phyloP scores from a whole-genome alignment of 2,113 vertebrate species.

The Phycodurus eques region DNA sequence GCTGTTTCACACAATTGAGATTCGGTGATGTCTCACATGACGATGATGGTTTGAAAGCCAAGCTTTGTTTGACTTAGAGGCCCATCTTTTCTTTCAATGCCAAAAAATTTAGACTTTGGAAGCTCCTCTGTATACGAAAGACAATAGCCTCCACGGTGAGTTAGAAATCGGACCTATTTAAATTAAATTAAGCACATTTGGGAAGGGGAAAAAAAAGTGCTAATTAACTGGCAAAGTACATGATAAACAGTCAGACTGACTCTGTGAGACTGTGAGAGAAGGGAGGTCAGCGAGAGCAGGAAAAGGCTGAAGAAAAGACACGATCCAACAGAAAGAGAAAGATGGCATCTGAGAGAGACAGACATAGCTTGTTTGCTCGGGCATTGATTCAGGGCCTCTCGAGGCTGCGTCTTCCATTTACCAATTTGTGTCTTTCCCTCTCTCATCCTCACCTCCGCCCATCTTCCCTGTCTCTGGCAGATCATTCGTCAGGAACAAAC shows the following conservation, averaged over 20 bases:
- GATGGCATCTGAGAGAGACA: constrained; percentile 47
- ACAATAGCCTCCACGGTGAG: constrained; percentile 19
- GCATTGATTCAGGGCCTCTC: constrained; percentile 69
- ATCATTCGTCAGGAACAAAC: constrained; percentile 71
- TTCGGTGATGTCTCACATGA: not conserved
- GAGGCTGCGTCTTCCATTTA: constrained; percentile 70
- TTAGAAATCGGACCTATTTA: not conserved
- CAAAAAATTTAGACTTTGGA: not conserved
- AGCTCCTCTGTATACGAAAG: not conserved
- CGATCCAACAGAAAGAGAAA: constrained; percentile 31
- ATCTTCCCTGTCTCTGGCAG: constrained; percentile 56
- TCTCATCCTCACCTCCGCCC: constrained; percentile 63
- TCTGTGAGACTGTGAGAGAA: constrained; percentile 8
- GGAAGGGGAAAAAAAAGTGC: constrained; percentile 1
- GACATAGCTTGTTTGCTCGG: constrained; percentile 58
- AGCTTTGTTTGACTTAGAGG: not conserved
- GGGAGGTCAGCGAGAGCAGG: constrained; percentile 22
- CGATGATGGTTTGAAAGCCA: not conserved
- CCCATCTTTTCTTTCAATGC: not conserved
- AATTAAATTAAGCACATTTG: constrained; percentile 27
- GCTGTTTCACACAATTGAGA: not conserved
- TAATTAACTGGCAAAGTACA: constrained; percentile 28
- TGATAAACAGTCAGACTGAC: constrained; percentile 18
- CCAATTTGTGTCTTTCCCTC: constrained; percentile 73
- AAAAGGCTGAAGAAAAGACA: constrained; percentile 23